These are phyloP conservation scores for Scophthalmus maximus DNA, from an alignment of 2,113 vertebrate genomes.

Conservation along the genomic window DNA sequence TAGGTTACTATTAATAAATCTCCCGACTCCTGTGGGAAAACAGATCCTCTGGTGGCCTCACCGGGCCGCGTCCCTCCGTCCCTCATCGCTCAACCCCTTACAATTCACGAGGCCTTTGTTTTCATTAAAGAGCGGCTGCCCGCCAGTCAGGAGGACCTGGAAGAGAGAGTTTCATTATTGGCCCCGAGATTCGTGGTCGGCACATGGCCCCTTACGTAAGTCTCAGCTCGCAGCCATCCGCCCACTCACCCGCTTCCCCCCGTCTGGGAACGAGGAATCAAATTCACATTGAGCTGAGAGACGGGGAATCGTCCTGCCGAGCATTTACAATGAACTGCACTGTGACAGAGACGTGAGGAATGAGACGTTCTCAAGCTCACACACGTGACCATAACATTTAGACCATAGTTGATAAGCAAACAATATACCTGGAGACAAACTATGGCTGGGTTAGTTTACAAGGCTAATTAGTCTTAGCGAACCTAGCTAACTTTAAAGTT, in stretches of 20 bases:
- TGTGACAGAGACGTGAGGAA: not conserved
- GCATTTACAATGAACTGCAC: not conserved
- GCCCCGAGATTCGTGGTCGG: constrained; percentile 6
- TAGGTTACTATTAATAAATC: constrained; percentile 50
- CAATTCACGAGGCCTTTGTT: constrained; percentile 38
- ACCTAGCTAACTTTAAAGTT: no score
- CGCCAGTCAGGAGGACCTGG: constrained; percentile 27
- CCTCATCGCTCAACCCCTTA: constrained; percentile 24
- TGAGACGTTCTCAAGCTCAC: not conserved
- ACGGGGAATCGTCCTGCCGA: constrained; percentile 17
- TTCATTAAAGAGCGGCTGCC: constrained; percentile 40
- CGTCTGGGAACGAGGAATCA: constrained; percentile 56
- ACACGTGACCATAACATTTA: not conserved
- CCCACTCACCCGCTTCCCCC: constrained; percentile 24
- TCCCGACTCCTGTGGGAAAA: constrained; percentile 30
- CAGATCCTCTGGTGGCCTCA: constrained; percentile 4
- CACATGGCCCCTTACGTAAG: constrained; percentile 64
- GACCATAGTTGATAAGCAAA: no score
- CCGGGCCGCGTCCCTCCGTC: no score
- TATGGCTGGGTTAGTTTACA: no score
- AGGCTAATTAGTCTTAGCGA: no score
- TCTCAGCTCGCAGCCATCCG: constrained; percentile 12
- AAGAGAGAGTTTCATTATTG: constrained; percentile 42
- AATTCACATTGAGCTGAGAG: constrained; percentile 35
- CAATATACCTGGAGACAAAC: no score